Evolutionary conservation across 2,797 vertebrate genomes (phyloP), one percentile per base, ranked within the genome.

Genomic region (Aplochiton taeniatus): DNA sequence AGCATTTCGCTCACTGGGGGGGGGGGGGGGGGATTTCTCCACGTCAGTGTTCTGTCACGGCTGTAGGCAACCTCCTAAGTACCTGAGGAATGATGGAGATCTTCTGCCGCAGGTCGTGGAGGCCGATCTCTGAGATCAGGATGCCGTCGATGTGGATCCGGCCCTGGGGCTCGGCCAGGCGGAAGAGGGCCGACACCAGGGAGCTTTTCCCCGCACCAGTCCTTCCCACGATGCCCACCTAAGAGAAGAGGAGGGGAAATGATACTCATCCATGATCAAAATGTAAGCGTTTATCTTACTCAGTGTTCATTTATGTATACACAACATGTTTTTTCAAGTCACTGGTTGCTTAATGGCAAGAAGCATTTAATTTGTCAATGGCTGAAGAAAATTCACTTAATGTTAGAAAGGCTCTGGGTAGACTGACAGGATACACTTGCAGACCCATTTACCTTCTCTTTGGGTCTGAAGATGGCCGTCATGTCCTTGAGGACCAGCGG

Each of bases 1-100:
- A 31, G 31, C 31, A 31, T 31, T 31, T 31, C 31, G 31, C 31
- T 31, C 31, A 2, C 31, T 31, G 31, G 31, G 31, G 31, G 31
- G 31, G 2, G 31, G 6, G 6, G 31, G n/a, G n/a, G n/a, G n/a
- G n/a, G n/a, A n/a, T n/a, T 31, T 31, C 6, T 6, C 31, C 31
- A 31, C 31, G 31, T 6, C 31, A 31, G 31, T 49, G 11, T 17
- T 48, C 56, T 20, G 14, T 18, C 17, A 41, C 12, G 16, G 43
- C 31, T 14, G 12, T 1, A 61, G 19, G 13, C 16, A 4, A 19
- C 11, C 31, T 17, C 48, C 41, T 11, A 13, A 13, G 72, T 88
- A 96, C 95, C 92, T 96, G 95, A 81, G 96, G 96, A 76, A 98
- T 98, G 88, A 98, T 98, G 14, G 96, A 96, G 90, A 98, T 96